phyloP scores from a whole-genome alignment of 2,113 vertebrate species.

The Haemorhous mexicanus region DNA sequence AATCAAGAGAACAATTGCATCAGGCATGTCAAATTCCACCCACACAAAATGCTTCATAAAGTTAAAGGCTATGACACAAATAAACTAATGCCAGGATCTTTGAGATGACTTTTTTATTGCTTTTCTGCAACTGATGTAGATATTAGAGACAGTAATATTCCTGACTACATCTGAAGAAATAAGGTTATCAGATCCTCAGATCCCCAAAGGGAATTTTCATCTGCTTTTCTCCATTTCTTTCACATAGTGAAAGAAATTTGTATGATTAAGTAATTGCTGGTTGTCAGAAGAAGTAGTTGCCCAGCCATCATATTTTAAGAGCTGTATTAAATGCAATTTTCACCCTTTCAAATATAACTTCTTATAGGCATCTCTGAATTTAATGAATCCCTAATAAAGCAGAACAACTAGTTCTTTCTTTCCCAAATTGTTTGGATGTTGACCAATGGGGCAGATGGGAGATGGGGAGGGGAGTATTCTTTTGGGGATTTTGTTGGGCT shows the following conservation, averaged over 20 bases:
- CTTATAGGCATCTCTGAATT: not conserved
- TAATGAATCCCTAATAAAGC: not conserved
- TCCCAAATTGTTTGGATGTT: not conserved
- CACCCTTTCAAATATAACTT: constrained; percentile 2
- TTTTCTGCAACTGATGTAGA: constrained; percentile 11
- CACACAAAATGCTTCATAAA: constrained; percentile 7
- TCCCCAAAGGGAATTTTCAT: constrained; percentile 30
- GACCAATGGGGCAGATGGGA: rapidly evolving
- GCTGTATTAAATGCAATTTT: constrained; percentile 19
- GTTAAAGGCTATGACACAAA: constrained; percentile 32
- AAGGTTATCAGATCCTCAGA: constrained; percentile 8
- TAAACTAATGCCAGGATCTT: not conserved
- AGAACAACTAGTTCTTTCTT: not conserved
- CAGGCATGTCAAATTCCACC: constrained; percentile 15
- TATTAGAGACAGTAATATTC: constrained; percentile 23
- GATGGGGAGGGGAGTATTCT: not conserved
- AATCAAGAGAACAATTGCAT: constrained; percentile 26
- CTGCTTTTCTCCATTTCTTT: constrained; percentile 29
- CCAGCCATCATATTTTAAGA: constrained; percentile 6
- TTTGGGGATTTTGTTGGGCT: not conserved
- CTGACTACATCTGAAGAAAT: constrained; percentile 21
- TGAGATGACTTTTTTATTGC: not conserved
- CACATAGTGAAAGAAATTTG: constrained; percentile 16
- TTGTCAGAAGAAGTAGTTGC: constrained; percentile 2
- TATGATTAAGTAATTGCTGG: constrained; percentile 50